Evolutionary conservation across 2,888 invertebrate genomes (phyloP), one percentile per base, ranked within the genome.

Genomic region (Operophtera brumata): DNA sequence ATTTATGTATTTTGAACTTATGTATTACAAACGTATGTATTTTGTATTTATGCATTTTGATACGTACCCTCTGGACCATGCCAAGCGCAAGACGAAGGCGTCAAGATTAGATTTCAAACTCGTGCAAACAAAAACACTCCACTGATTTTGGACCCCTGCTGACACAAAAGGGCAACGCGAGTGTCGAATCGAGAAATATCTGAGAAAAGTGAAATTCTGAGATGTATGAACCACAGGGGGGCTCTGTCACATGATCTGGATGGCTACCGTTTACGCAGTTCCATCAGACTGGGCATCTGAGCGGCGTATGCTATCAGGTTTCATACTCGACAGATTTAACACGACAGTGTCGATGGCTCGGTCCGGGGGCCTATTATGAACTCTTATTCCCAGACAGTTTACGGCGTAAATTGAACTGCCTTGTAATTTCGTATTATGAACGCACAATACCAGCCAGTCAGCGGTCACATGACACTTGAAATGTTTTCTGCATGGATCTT

Each of bases 221-320:
- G 68, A 65, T 61, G 67, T 67, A 71, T 14, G 70, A 70, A 28
- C 25, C 57, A 45, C 48, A 49, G 83, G 86, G 83, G 75, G 75
- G 70, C 63, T 66, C 62, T 75, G 86, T 83, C 83, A 87, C 74
- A 69, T 66, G 82, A 87, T 84, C 78, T 70, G 39, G 37, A 47
- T 64, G 62, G 86, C 88, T 86, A 87, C 88, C 77, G 87, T 86
- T 80, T 79, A 80, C 79, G 77, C 78, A 67, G 74, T 75, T 64
- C 75, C 72, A 66, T 46, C 52, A 54, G 46, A 58, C 61, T 65
- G 69, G 65, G 66, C 69, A 71, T 68, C 67, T 64, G 74, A 73
- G 74, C 73, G 64, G 48, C 64, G 66, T 59, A 62, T 64, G 65
- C 69, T 82, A 84, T 87, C 83, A 60, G 63, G 73, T 87, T 83